These are phyloP conservation scores for Myrmecophaga tridactyla DNA, from an alignment of 2,113 vertebrate genomes.

Conservation along the genomic window DNA sequence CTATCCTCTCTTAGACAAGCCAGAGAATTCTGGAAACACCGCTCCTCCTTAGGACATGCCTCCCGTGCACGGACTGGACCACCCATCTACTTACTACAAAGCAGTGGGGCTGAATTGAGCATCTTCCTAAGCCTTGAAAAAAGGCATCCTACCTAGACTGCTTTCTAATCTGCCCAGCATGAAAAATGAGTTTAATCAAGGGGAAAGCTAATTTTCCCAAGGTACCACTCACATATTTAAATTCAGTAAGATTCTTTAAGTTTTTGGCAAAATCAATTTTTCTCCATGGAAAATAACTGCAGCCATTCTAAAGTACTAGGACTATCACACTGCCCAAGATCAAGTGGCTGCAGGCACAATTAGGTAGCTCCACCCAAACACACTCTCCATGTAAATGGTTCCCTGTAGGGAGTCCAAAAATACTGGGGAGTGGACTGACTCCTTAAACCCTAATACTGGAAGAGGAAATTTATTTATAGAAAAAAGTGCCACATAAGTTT, in stretches of 20 bases:
- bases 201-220: not conserved
- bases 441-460: not conserved
- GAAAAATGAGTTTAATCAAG: not conserved
- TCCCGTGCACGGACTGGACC: not conserved
- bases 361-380: not conserved
- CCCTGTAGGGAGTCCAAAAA: not conserved
- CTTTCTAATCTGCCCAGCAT: not conserved
- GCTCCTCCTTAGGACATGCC: not conserved
- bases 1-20: not conserved
- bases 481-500: not conserved
- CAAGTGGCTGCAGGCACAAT: not conserved
- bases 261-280: constrained; percentile 43
- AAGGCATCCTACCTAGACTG: not conserved
- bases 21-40: not conserved
- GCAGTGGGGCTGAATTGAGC: fast-evolving
- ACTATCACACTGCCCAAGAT: not conserved
- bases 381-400: not conserved
- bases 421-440: not conserved
- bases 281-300: constrained; percentile 51
- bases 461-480: constrained; percentile 7
- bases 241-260: constrained; percentile 27
- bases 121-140: not conserved
- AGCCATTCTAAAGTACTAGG: not conserved
- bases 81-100: not conserved
- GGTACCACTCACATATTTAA: not conserved